Base-by-base conservation (phyloP, 2,888 invertebrate genomes). In the Philereme transversata region DNA sequence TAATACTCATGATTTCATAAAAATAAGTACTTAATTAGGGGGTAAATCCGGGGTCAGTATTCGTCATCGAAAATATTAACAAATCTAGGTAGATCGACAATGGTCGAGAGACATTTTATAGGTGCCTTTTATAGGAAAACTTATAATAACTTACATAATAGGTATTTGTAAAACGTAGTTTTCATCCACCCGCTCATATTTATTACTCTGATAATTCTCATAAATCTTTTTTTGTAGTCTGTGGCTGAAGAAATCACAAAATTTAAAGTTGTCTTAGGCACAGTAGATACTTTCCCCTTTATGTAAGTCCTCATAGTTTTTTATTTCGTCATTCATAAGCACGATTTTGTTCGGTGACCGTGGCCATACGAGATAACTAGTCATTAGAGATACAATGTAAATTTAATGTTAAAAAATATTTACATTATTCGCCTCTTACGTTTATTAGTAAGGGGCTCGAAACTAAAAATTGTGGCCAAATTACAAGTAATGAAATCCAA, bases 381-480 rank as follows among this genome's bases (percentile, higher is more conserved):
- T 92, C 92, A 92, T 89, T 92, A 92, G 92, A 82, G 69, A 84
- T 82, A 90, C 89, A 86, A 75, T 86, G 86, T 90, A 90, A 90
- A 88, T 85, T 87, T 84, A 89, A 86, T 84, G 81, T 86, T 83
- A 87, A 75, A 40, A 84, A 86, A 82, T 90, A 90, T 90, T 90
- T 91, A 91, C 90, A 89, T 83, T 85, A 84, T 79, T 76, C 68
- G 65, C 80, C 81, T 85, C 90, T 87, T 86, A 84, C 83, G 72
- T 76, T 82, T 87, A 86, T 87, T 84, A 81, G 82, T 87, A 84
- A 87, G 87, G 86, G 81, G 83, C 43, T 73, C 67, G 78, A 83
- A 88, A 88, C 87, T 89, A 90, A 87, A 63, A 89, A 88, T 87
- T 86, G 92, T 92, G 92, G 92, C 92, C 92, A 92, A 92, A 92